These are phyloP conservation scores for Ovis canadensis DNA, from an alignment of 2,113 vertebrate species.

Conservation along the genomic window DNA sequence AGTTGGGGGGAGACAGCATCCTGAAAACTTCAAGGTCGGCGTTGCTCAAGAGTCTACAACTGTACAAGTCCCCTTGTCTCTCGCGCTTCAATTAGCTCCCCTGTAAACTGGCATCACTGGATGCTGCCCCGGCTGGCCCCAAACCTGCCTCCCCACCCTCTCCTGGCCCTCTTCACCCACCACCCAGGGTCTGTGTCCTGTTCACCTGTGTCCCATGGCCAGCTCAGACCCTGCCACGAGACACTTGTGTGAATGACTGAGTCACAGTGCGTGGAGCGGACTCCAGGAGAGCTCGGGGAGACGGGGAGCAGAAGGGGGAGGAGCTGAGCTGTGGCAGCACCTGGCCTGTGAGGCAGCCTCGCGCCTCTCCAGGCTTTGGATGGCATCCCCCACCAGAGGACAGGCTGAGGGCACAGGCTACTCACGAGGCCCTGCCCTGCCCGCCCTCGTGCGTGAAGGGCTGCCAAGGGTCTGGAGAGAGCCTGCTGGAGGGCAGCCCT, in stretches of 20 bases:
- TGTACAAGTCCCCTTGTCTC: background rate
- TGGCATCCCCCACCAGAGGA: background rate
- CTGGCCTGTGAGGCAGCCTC: background rate
- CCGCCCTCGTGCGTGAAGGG: background rate
- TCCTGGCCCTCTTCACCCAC: background rate
- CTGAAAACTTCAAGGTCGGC: background rate
- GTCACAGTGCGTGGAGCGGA: background rate
- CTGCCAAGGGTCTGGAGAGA: background rate
- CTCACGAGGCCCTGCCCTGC: background rate
- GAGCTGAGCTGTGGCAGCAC: background rate
- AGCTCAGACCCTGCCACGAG: background rate
- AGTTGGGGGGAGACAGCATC: fast-evolving
- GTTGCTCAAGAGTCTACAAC: background rate
- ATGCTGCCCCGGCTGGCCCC: background rate
- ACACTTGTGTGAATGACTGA: background rate
- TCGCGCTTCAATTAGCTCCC: background rate
- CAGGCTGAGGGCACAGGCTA: background rate
- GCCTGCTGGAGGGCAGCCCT: fast-evolving
- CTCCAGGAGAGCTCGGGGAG: background rate
- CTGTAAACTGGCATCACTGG: background rate
- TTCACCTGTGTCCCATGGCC: background rate
- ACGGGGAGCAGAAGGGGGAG: background rate
- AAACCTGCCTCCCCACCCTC: background rate
- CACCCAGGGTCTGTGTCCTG: background rate
- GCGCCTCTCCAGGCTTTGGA: background rate